Conservation (phyloP, 2,888 invertebrate species). For the Platerodrilus igneus region DNA sequence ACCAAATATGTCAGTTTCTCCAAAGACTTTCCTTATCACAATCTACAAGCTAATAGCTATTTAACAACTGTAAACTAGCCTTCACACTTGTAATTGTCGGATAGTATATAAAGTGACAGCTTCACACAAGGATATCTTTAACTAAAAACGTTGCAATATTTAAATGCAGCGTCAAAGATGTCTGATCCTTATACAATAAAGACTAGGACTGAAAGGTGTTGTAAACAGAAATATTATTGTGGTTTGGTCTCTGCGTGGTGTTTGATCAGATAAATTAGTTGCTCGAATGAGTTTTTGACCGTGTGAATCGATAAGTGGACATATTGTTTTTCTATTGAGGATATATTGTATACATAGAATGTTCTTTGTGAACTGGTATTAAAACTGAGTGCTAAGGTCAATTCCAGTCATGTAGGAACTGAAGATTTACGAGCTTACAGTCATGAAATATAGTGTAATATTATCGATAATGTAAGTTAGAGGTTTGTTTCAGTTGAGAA, state of each 20-base stretch:
- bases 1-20: neutral
- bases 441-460: too few relatives aligned
- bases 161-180: conserved; percentile 34
- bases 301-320: conserved; percentile 47
- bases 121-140: conserved; percentile 43
- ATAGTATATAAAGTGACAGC: conserved; percentile 47
- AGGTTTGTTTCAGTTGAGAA: too few relatives aligned
- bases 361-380: conserved; percentile 24
- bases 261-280: conserved; percentile 46
- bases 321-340: conserved; percentile 30
- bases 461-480: too few relatives aligned
- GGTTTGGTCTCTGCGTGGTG: conserved; percentile 39
- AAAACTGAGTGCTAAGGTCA: conserved; percentile 11
- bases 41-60: conserved; percentile 44
- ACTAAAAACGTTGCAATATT: conserved; percentile 38
- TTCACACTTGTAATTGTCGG: conserved; percentile 46
- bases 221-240: conserved; percentile 40
- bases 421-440: too few relatives aligned
- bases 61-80: conserved; percentile 47
- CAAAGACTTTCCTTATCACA: conserved; percentile 11
- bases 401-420: too few relatives aligned
- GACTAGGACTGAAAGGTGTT: conserved; percentile 9
- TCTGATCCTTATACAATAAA: conserved; percentile 20
- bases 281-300: conserved; percentile 46
- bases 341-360: conserved; percentile 21